Evolutionary conservation across 2,113 vertebrate species (phyloP), one percentile per base, ranked within the genome.

Genomic region (Syrrhaptes paradoxus): DNA sequence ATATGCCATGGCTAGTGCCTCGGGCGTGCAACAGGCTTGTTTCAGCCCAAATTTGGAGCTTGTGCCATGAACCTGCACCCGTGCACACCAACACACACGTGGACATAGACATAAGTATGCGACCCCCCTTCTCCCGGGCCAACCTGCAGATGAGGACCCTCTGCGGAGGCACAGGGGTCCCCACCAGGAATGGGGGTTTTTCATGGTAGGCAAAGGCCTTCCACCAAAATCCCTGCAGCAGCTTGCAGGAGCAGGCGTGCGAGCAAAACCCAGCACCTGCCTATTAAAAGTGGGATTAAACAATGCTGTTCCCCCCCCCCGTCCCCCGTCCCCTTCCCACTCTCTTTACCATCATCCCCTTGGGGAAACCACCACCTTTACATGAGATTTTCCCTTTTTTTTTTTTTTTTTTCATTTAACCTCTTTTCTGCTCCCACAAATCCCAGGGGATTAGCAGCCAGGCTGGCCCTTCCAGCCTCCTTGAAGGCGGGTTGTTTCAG

Each of bases 401-500:
- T 87, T 71, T 78, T 96, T 92, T 96, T 96, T 92, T 41, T 41
- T 41, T 41, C 41, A 13, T 41, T 91, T 22, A 93, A 90, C 92
- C 72, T 97, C 86, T 94, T 97, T 97, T 96, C 96, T 97, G 89
- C 90, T 96, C 89, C 70, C 84, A 61, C 45, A 90, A 92, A 97
- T 97, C 96, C 79, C 94, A 97, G 95, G 91, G 97, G 96, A 97
- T 98, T 97, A 98, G 80, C 94, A 91, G 93, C 86, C 88, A 85
- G 92, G 95, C 95, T 81, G 90, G 97, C 63, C 90, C 90, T 90
- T 90, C 93, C 91, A 95, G 90, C 43, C 77, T 31, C 77, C 84
- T 91, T 88, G 85, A 94, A 97, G 92, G 74, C 85, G 75, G 92
- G 91, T 97, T 94, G 89, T 94, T 95, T 54, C 66, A 96, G 59